Conservation (phyloP, 2,797 vertebrate genomes). For the Syngnathus rostellatus region DNA sequence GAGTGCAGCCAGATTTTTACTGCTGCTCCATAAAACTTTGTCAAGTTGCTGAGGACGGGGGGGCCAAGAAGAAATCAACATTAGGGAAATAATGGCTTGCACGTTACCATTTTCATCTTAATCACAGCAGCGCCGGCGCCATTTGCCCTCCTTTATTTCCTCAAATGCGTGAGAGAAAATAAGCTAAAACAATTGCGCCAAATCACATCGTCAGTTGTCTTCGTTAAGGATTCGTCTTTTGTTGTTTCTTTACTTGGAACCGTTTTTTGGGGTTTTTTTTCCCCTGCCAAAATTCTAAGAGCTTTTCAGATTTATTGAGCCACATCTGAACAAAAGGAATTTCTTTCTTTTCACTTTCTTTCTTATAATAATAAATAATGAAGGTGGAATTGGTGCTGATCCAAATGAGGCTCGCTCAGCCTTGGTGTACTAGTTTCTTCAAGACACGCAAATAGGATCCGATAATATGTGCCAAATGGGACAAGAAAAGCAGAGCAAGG, state of each 20-base stretch:
- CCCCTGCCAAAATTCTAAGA: background rate
- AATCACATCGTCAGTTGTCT: no score
- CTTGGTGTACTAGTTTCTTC: background rate
- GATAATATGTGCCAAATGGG: background rate
- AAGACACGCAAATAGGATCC: background rate
- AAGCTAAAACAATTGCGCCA: no score
- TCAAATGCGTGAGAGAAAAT: background rate
- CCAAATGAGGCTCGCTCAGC: background rate
- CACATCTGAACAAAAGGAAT: background rate
- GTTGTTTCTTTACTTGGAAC: background rate
- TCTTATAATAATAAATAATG: no score
- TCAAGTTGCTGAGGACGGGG: background rate
- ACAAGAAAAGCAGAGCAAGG: background rate
- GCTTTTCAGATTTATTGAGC: background rate
- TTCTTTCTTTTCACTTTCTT: no score
- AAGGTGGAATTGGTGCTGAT: background rate
- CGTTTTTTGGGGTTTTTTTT: no score
- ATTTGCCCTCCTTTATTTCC: background rate
- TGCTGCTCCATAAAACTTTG: background rate
- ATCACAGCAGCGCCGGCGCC: no score
- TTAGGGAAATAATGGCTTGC: background rate
- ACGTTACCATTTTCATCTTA: background rate
- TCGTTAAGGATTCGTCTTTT: background rate
- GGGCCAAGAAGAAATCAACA: background rate
- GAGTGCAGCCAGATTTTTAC: constrained; percentile 40